Base-by-base conservation (phyloP, 2,888 invertebrate species). In the Incurvaria masculella region DNA sequence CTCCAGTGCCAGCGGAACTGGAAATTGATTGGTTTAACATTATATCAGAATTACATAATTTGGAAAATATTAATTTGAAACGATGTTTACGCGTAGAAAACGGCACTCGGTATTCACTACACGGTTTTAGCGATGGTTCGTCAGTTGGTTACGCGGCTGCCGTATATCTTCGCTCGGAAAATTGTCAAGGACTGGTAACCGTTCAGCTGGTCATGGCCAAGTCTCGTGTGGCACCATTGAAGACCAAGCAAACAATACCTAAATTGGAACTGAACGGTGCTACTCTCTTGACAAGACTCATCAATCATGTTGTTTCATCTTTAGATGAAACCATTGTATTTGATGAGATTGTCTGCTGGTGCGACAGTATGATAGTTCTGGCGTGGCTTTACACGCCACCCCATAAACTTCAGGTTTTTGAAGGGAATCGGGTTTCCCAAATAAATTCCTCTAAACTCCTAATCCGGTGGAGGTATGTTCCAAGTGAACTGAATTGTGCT, bases 61-160 rank as follows among this genome's bases (percentile, higher is more conserved):
- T n/a, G n/a, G n/a, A n/a, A n/a, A n/a, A n/a, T n/a, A n/a, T n/a
- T n/a, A n/a, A n/a, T n/a, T n/a, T n/a, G n/a, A n/a, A n/a, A n/a
- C n/a, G n/a, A n/a, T n/a, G n/a, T n/a, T n/a, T n/a, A n/a, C n/a
- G n/a, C n/a, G n/a, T n/a, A n/a, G n/a, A n/a, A n/a, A n/a, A n/a
- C n/a, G n/a, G n/a, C n/a, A n/a, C n/a, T n/a, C n/a, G n/a, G 3
- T 41, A 20, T 41, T 41, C 21, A 16, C 14, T 41, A 6, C 48
- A 48, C 10, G 48, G 48, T 2, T 48, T 48, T 21, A 40, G 23
- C 10, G 48, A 48, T 20, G 48, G 40, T 10, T 44, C 44, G 8
- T 14, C 40, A 14, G 18, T 40, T n/a, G 48, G 48, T 2, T 48
- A 23, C 26, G 39, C 44, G 3, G 44, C 48, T 4, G 44, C 39